Conservation (phyloP, 2,888 invertebrate genomes). For the Philereme vetulata region DNA sequence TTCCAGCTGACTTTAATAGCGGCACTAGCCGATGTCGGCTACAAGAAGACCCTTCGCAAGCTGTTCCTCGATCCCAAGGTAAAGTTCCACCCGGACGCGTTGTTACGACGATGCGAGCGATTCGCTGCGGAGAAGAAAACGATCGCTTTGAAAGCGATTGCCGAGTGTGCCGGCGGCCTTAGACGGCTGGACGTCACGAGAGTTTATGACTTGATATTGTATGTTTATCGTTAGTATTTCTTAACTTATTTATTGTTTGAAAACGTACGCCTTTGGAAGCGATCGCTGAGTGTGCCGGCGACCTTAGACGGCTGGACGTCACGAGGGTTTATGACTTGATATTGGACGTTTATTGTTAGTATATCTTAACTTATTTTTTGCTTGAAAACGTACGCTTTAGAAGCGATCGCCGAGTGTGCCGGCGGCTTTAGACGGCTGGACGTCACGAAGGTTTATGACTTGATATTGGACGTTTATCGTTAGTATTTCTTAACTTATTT, state of each 20-base stretch:
- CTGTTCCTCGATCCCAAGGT: conserved; percentile 80
- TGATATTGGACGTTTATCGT: conserved; percentile 80
- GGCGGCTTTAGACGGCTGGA: conserved; percentile 64
- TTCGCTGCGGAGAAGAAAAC: conserved; percentile 70
- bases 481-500: conserved; percentile 59
- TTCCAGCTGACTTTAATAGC: conserved; percentile 74
- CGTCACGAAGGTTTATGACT: conserved; percentile 65
- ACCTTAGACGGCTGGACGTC: too few relatives aligned
- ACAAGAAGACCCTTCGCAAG: conserved; percentile 76
- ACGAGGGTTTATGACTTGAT: too few relatives aligned
- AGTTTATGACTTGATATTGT: conserved; percentile 76
- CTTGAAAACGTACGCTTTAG: conserved; percentile 58
- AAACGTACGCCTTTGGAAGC: too few relatives aligned
- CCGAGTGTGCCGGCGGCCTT: conserved; percentile 61
- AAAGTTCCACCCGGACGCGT: conserved; percentile 77
- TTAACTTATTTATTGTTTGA: too few relatives aligned
- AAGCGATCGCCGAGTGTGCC: conserved; percentile 63
- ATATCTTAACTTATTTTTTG: too few relatives aligned
- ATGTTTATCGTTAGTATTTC: conserved; percentile 78
- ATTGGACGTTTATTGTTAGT: too few relatives aligned
- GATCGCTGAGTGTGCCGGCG: too few relatives aligned
- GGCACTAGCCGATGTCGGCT: conserved; percentile 81
- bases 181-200: conserved; percentile 63
- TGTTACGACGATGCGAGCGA: conserved; percentile 79
- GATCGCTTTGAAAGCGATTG: conserved; percentile 58